Evolutionary conservation across 2,888 invertebrate species (phyloP).

Genomic region (Athripsodes cinereus): DNA sequence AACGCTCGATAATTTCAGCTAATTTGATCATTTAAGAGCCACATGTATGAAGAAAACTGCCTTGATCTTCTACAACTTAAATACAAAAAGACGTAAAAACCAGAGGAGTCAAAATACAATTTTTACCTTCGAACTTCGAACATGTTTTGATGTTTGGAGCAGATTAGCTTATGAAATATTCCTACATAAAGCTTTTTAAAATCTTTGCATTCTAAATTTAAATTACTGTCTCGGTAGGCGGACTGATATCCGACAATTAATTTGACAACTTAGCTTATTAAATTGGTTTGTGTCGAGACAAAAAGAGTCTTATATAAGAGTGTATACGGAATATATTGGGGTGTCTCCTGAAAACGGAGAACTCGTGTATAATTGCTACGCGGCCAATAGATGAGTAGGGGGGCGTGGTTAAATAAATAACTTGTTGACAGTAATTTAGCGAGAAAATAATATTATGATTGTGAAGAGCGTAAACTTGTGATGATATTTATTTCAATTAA

Average conservation of each 20-base stretch:
- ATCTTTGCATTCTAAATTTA: constrained; percentile 13
- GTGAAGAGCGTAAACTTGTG: neutral
- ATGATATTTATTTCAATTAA: constrained; percentile 3
- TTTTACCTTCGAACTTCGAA: neutral
- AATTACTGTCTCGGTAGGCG: constrained; percentile 14
- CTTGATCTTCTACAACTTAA: neutral
- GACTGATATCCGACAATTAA: constrained; percentile 16
- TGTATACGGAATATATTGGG: constrained; percentile 5
- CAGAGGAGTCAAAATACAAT: constrained; percentile 4
- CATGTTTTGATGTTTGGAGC: constrained; percentile 7
- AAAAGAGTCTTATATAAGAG: neutral
- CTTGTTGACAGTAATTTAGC: constrained; percentile 20
- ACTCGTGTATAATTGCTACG: constrained; percentile 12
- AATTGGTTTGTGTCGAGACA: neutral
- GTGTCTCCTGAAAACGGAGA: neutral
- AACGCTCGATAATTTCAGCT: constrained; percentile 21
- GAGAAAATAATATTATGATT: neutral
- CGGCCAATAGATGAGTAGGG: constrained; percentile 14
- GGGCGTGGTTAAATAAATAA: constrained; percentile 14
- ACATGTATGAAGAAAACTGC: constrained; percentile 6
- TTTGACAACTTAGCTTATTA: constrained; percentile 13
- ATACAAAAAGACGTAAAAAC: neutral
- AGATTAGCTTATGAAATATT: constrained; percentile 1
- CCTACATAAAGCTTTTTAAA: neutral
- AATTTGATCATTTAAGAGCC: constrained; percentile 20